These are phyloP conservation scores for Beroe ovata DNA, from an alignment of 37 sponge, comb jelly and placozoan genomes.

Conservation along the genomic window DNA sequence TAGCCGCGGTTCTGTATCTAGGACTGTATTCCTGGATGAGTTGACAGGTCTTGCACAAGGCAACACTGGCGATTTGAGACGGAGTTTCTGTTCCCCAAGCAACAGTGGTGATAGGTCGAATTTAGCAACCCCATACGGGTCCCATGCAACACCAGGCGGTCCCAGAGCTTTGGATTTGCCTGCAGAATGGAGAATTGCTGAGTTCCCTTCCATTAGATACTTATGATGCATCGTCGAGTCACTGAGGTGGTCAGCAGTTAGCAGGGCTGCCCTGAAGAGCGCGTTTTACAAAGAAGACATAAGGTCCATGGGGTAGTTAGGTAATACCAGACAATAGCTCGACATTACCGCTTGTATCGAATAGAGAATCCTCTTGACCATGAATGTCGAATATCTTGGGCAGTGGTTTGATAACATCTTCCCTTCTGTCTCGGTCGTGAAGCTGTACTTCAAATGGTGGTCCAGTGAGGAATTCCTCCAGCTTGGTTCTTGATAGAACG, in stretches of 20 bases:
- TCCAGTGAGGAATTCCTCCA: constrained; percentile 83
- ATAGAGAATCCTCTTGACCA: constrained; percentile 27
- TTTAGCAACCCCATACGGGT: constrained; percentile 76
- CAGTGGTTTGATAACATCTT: constrained; percentile 1
- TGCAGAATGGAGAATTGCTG: too few relatives aligned
- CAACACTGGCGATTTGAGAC: constrained; percentile 71
- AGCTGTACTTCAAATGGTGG: constrained; percentile 81
- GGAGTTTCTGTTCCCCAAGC: constrained; percentile 69
- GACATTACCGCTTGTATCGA: constrained; percentile 24
- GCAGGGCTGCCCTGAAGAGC: too few relatives aligned
- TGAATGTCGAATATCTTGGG: constrained; percentile 73
- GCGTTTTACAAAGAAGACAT: too few relatives aligned
- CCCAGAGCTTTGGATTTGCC: constrained; percentile 52
- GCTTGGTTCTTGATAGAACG: constrained; percentile 16
- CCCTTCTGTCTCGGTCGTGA: constrained; percentile 80
- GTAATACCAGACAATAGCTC: too few relatives aligned
- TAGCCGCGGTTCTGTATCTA: constrained; percentile 15
- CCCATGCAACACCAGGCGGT: constrained; percentile 67
- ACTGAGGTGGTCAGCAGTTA: too few relatives aligned
- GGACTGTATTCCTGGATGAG: background rate
- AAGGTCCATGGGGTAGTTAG: too few relatives aligned
- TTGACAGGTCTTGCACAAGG: constrained; percentile 67
- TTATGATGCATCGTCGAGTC: too few relatives aligned
- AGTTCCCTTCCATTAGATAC: too few relatives aligned
- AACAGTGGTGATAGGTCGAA: constrained; percentile 78